Conservation (phyloP, 2,113 vertebrate genomes). For the Saguinus midas region DNA sequence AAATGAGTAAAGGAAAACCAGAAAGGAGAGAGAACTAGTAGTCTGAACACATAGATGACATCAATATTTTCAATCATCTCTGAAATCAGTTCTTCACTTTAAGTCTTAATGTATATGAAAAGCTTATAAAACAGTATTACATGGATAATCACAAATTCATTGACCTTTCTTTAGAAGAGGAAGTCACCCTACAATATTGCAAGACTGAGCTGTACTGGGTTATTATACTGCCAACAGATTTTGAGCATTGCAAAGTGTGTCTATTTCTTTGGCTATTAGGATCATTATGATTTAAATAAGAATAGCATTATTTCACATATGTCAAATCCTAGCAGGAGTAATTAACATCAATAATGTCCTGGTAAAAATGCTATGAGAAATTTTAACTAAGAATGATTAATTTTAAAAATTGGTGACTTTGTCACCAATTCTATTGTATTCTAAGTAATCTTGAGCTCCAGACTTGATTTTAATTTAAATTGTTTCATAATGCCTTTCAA, state of each 20-base stretch:
- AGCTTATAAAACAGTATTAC: not conserved
- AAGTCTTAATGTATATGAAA: not conserved
- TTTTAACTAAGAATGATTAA: not conserved
- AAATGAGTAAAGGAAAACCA: not conserved
- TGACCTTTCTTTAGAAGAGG: not conserved
- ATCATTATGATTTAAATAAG: not conserved
- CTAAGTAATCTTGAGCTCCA: not conserved
- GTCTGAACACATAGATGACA: not conserved
- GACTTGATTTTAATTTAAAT: conserved; percentile 19
- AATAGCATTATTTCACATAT: not conserved
- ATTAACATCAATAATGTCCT: not conserved
- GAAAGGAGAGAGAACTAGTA: not conserved
- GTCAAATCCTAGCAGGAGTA: not conserved
- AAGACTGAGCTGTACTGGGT: not conserved
- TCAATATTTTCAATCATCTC: not conserved
- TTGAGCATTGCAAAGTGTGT: not conserved
- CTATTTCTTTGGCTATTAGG: not conserved
- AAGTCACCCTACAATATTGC: not conserved
- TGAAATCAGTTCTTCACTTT: conserved; percentile 16
- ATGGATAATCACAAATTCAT: not conserved
- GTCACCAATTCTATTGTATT: not conserved
- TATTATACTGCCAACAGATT: not conserved
- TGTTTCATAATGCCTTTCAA: not conserved
- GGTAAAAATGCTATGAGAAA: not conserved
- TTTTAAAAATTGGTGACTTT: not conserved